Conservation (phyloP, 1,140 invertebrate genomes). For the Gryon sp. region DNA sequence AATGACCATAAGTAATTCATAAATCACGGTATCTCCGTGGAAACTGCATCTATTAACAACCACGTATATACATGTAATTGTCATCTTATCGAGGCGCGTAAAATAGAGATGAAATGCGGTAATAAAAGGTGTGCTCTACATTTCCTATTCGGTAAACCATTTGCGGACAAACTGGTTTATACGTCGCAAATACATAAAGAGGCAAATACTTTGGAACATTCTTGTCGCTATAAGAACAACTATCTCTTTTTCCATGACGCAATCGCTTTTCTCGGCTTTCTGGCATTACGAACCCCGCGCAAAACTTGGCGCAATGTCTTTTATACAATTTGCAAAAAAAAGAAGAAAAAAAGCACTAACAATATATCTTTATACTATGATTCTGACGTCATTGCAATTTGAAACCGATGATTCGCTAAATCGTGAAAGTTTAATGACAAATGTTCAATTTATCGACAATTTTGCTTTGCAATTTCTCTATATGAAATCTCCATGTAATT, state of each 20-base stretch:
- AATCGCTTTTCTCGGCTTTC: slow-evolving; percentile 73
- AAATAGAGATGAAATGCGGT: slow-evolving; percentile 56
- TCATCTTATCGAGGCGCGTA: slow-evolving; percentile 2
- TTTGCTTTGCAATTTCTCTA: too few species aligned
- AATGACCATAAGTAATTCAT: slow-evolving; percentile 8
- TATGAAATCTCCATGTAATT: too few species aligned
- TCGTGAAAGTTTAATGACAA: too few species aligned
- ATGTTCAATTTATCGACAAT: too few species aligned
- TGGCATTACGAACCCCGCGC: slow-evolving; percentile 56
- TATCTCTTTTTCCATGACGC: slow-evolving; percentile 75
- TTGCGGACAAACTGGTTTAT: slow-evolving; percentile 59
- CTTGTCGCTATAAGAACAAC: slow-evolving; percentile 69
- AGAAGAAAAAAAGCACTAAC: slow-evolving; percentile 20
- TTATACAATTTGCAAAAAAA: slow-evolving; percentile 49
- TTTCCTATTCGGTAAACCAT: slow-evolving; percentile 63
- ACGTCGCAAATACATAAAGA: slow-evolving; percentile 54
- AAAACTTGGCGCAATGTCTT: slow-evolving; percentile 56
- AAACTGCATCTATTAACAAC: not conserved
- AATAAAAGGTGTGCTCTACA: slow-evolving; percentile 69
- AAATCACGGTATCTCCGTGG: not conserved
- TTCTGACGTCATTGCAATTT: slow-evolving; percentile 31
- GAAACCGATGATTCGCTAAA: too few species aligned
- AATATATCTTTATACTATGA: too few species aligned
- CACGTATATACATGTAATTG: slow-evolving; percentile 10
- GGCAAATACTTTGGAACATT: slow-evolving; percentile 65